Evolutionary conservation across 2,888 invertebrate species (phyloP).

Genomic region (Melanophora roralis): DNA sequence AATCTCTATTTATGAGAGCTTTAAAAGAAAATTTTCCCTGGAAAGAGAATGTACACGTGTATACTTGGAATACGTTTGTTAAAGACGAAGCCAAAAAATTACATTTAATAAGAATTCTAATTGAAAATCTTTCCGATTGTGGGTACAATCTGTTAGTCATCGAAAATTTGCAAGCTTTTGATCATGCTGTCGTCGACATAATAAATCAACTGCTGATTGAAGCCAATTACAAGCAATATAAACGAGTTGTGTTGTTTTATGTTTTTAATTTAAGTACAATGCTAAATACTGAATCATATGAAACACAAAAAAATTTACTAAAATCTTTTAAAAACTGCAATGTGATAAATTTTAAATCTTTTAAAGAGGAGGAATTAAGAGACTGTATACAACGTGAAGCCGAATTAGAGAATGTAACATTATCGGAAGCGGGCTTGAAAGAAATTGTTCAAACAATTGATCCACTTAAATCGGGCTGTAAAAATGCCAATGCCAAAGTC

Average conservation of each 20-base stretch:
- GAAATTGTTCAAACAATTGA: constrained; percentile 69
- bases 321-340: constrained; percentile 61
- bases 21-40: constrained; percentile 71
- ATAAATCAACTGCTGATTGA: constrained; percentile 64
- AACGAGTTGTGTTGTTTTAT: constrained; percentile 69
- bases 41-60: constrained; percentile 70
- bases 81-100: constrained; percentile 52
- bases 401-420: constrained; percentile 57
- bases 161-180: constrained; percentile 69
- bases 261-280: constrained; percentile 70
- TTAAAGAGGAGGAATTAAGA: constrained; percentile 67
- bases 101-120: constrained; percentile 50
- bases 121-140: constrained; percentile 68
- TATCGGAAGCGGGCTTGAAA: constrained; percentile 63
- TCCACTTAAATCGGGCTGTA: constrained; percentile 71
- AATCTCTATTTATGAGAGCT: constrained; percentile 69
- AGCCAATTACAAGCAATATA: constrained; percentile 30
- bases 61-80: constrained; percentile 68
- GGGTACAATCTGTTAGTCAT: constrained; percentile 74
- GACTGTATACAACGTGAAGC: constrained; percentile 70
- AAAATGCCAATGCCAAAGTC: constrained; percentile 72
- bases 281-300: constrained; percentile 51
- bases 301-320: constrained; percentile 58
- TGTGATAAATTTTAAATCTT: constrained; percentile 67
- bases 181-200: constrained; percentile 64